Percentiles rank a stretch among this genome's conserved stretches.
Evolutionary conservation across 2,797 vertebrate species (phyloP).

Genomic region (Eulemur mongoz): DNA sequence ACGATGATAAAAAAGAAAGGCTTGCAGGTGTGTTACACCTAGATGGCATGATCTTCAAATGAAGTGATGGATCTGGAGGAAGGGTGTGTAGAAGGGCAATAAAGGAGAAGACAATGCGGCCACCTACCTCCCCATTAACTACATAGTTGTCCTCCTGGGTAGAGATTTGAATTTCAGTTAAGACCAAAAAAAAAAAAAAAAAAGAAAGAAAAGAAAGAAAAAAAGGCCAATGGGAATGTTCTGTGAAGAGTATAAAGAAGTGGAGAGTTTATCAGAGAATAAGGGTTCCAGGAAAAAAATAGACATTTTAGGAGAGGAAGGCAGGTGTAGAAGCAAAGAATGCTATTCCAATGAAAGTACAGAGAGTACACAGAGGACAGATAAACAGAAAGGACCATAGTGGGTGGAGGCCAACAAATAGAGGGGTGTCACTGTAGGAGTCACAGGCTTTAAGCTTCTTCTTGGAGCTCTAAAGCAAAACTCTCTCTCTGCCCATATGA

Average conservation of each 20-base stretch:
- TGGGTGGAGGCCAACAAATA: too few relatives aligned
- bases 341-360: neutral
- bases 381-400: too few relatives aligned
- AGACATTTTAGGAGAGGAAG: neutral
- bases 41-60: neutral
- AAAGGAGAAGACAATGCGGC: neutral
- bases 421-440: neutral
- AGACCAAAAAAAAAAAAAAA: neutral
- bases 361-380: too few relatives aligned
- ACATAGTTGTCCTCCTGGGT: neutral
- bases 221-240: neutral
- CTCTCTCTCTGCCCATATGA: neutral
- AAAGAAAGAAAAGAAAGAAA: neutral
- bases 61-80: neutral
- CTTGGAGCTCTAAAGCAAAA: neutral
- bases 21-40: neutral
- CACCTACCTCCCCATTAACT: neutral
- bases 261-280: neutral
- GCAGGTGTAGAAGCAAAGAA: neutral
- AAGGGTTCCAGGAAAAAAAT: neutral
- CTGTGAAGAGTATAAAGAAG: neutral
- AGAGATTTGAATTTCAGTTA: neutral
- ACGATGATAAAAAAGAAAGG: neutral
- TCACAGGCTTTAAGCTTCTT: neutral
- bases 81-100: neutral